Conservation (phyloP, 1,140 invertebrate genomes). For the Holotrichia oblita region DNA sequence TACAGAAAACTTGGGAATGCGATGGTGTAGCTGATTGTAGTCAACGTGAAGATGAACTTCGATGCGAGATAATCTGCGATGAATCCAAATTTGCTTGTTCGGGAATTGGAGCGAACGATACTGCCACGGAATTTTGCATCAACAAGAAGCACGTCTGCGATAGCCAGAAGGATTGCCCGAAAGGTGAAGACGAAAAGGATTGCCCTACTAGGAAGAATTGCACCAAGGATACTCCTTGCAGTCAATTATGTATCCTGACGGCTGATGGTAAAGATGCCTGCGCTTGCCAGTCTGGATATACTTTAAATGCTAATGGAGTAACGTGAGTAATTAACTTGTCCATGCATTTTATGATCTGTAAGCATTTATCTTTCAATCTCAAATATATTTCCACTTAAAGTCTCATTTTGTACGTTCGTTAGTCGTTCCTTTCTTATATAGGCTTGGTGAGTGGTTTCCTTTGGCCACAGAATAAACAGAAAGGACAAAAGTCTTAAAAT, state of each 20-base stretch:
- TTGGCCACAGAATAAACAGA: no score
- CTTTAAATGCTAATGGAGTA: constrained; percentile 72
- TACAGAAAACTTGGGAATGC: constrained; percentile 81
- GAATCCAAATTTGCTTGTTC: constrained; percentile 76
- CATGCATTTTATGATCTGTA: no score
- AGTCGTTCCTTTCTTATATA: no score
- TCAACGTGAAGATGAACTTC: constrained; percentile 83
- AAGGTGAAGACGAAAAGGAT: constrained; percentile 80
- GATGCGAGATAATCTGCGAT: constrained; percentile 77
- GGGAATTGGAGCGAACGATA: constrained; percentile 62
- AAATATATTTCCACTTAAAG: no score
- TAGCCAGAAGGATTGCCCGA: constrained; percentile 76
- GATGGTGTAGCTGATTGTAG: constrained; percentile 86
- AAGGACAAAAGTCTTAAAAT: no score
- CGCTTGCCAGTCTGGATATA: constrained; percentile 81
- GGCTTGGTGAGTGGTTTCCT: no score
- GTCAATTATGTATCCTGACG: constrained; percentile 76
- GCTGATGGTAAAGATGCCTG: constrained; percentile 73
- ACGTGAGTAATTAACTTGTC: no score
- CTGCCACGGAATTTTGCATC: constrained; percentile 69
- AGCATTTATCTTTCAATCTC: no score
- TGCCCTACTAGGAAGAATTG: constrained; percentile 79
- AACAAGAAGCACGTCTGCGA: constrained; percentile 80
- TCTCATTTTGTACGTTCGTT: no score
- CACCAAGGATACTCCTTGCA: constrained; percentile 70